Evolutionary conservation across 2,888 invertebrate species (phyloP).

Genomic region (Notodonta ziczac): DNA sequence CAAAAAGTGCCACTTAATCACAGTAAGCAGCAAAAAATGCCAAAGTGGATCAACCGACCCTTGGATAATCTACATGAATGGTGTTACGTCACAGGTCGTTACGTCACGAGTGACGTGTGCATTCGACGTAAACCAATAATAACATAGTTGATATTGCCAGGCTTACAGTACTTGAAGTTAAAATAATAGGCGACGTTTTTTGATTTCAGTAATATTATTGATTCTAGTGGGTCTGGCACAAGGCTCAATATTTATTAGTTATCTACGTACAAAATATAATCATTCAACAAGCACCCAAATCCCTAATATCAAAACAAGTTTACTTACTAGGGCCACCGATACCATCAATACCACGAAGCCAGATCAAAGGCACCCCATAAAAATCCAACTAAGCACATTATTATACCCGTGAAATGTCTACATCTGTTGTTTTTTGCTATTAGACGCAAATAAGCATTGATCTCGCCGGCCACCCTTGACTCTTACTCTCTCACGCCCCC

Average conservation of each 20-base stretch:
- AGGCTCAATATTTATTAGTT: too few relatives aligned
- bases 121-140: slow-evolving; percentile 54
- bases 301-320: slow-evolving; percentile 3
- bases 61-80: slow-evolving; percentile 44
- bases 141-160: too few relatives aligned
- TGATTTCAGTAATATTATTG: too few relatives aligned
- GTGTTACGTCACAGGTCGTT: slow-evolving; percentile 57
- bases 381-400: slow-evolving; percentile 82
- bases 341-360: slow-evolving; percentile 48
- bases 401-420: slow-evolving; percentile 82
- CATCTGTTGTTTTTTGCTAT: slow-evolving; percentile 83
- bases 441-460: slow-evolving; percentile 81
- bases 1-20: slow-evolving; percentile 14
- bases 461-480: slow-evolving; percentile 63
- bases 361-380: slow-evolving; percentile 77
- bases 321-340: slow-evolving; percentile 8
- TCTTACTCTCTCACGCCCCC: slow-evolving; percentile 9
- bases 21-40: slow-evolving; percentile 7
- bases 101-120: slow-evolving; percentile 32
- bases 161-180: too few relatives aligned
- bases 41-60: slow-evolving; percentile 35
- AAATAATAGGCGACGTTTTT: too few relatives aligned
- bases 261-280: too few relatives aligned
- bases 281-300: too few relatives aligned
- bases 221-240: too few relatives aligned